phyloP scores from a whole-genome alignment of 1,140 invertebrate species.

The Coenobita brevimanus region DNA sequence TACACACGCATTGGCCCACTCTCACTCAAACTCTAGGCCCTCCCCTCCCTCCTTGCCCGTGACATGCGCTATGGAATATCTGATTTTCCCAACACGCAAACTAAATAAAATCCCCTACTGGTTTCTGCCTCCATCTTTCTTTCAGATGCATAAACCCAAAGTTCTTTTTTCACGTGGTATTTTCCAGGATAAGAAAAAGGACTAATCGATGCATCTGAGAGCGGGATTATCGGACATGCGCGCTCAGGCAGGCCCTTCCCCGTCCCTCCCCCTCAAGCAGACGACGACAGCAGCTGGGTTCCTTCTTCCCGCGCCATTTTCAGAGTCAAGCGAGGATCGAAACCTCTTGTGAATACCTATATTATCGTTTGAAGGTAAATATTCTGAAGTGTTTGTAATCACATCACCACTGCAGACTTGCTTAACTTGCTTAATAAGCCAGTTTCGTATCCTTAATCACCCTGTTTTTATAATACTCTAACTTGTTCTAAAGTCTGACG shows the following conservation, averaged over 20 bases:
- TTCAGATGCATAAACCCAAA: too few species aligned
- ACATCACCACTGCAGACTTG: too few species aligned
- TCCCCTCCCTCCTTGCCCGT: not conserved
- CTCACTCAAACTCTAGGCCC: not conserved
- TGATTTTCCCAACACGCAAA: too few species aligned
- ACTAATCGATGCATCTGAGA: constrained; percentile 27
- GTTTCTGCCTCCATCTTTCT: too few species aligned
- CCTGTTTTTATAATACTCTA: too few species aligned
- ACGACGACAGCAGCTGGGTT: not conserved
- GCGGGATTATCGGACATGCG: constrained; percentile 51
- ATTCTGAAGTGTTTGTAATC: too few species aligned
- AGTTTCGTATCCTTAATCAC: too few species aligned
- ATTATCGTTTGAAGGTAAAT: not conserved
- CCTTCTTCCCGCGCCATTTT: constrained; percentile 8
- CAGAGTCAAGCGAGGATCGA: not conserved
- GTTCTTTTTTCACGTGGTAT: too few species aligned
- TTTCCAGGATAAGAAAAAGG: not conserved
- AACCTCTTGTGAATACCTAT: not conserved
- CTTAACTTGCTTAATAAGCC: too few species aligned
- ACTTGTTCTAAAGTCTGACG: too few species aligned
- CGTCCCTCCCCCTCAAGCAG: not conserved
- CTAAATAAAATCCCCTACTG: too few species aligned
- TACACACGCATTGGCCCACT: not conserved
- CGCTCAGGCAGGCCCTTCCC: not conserved
- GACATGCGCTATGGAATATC: too few species aligned